phyloP scores from a whole-genome alignment of 2,113 vertebrate genomes.

The Anarrhichthys ocellatus region DNA sequence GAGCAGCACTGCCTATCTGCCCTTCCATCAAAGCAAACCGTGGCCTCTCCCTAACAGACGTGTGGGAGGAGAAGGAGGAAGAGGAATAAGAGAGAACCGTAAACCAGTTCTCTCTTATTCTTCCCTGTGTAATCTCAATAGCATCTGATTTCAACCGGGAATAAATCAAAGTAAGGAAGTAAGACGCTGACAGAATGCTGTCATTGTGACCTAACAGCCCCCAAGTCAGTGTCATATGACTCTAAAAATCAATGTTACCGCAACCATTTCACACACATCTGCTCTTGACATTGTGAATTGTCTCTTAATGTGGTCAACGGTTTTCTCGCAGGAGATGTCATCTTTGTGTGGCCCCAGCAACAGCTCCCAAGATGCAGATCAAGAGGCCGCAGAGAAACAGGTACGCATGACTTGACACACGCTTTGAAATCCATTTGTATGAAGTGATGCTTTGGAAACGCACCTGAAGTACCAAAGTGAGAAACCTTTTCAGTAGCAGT shows the following conservation, averaged over 20 bases:
- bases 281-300: conserved; percentile 19
- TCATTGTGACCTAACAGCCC: conserved; percentile 10
- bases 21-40: neutral
- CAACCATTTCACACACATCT: neutral
- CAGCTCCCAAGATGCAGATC: conserved; percentile 45
- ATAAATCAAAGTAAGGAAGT: conserved; percentile 11
- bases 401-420: conserved; percentile 21
- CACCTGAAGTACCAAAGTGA: neutral
- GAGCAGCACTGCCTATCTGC: neutral
- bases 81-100: conserved; percentile 15
- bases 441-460: neutral
- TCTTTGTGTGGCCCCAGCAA: conserved; percentile 67
- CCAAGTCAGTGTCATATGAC: conserved; percentile 1
- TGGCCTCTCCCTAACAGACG: neutral
- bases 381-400: conserved; percentile 49
- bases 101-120: neutral
- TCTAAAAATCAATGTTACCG: neutral
- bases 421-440: neutral
- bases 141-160: neutral
- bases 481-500: neutral
- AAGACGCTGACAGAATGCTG: neutral
- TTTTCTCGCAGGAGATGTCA: conserved; percentile 65
- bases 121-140: neutral
- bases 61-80: conserved; percentile 18
- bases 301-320: neutral